Percentiles rank a stretch among this genome's conserved stretches.
Evolutionary conservation across 2,797 vertebrate genomes (phyloP).

Genomic region (Anas bahamensis): DNA sequence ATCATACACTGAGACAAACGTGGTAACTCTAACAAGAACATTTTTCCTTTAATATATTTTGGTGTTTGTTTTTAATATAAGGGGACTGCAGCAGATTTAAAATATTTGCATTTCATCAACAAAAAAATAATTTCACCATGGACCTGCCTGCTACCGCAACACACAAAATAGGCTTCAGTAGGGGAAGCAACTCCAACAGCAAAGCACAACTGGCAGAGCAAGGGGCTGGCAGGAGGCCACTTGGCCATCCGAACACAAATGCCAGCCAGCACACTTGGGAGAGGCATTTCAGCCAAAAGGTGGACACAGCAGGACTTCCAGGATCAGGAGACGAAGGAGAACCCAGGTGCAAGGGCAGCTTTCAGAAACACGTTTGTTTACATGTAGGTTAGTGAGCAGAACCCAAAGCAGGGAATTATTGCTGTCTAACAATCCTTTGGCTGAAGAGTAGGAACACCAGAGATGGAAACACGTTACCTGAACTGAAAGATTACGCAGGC

Average conservation of each 20-base stretch:
- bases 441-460: background rate
- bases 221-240: background rate
- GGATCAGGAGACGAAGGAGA: background rate
- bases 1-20: background rate
- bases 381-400: background rate
- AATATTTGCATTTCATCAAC: too few relatives aligned
- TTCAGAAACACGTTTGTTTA: background rate
- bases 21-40: background rate
- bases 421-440: background rate
- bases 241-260: background rate
- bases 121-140: too few relatives aligned
- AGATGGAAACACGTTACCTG: background rate
- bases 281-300: background rate
- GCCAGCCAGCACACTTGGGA: background rate
- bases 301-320: fast-evolving
- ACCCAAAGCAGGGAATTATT: background rate
- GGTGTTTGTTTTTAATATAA: background rate
- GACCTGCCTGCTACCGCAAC: background rate
- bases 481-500: background rate
- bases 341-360: background rate
- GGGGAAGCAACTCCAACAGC: background rate
- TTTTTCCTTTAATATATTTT: background rate
- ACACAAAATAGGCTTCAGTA: background rate
- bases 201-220: background rate
- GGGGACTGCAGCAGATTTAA: background rate